Evolutionary conservation across 2,113 vertebrate genomes (phyloP), one percentile per base, ranked within the genome.

Genomic region (Diadophis punctatus): DNA sequence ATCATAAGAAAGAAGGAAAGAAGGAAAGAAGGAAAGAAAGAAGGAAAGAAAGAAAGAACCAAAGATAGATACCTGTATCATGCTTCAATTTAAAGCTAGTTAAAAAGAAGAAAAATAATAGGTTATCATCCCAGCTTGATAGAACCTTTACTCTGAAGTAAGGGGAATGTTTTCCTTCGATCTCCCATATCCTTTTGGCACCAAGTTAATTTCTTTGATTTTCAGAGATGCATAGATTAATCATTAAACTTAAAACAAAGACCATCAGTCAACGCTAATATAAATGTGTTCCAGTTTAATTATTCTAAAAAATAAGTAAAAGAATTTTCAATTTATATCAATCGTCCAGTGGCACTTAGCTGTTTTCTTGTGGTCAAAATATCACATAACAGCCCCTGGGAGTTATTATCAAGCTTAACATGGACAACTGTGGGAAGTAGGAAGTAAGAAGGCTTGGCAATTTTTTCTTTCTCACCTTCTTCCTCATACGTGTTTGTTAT

Each of bases 251-350:
- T 49, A 8, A 8, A 22, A 52, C 0, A 87, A 58, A 80, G 90
- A 90, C 88, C 86, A 43, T 43, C 22, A 43, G 1, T 43, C 22
- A 43, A 1, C 0, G 0, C 84, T 12, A 92, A 93, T 89, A 48
- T 55, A 91, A 95, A 86, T 1, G 5, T 0, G 0, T 49, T 4
- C 53, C 46, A 55, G 3, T 20, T 48, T 53, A 48, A 55, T 94
- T 55, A 7, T 91, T 90, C 51, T 48, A 43, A 60, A 90, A 94
- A 93, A 56, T 80, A 92, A 51, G 0, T 53, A 84, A 86, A 91
- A 86, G 39, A 87, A 18, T 14, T 93, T 4, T 91, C 10, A 55
- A 0, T 0, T 0, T 89, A 89, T 11, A 11, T 90, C 30, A 93
- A 86, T 22, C 14, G 0, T 52, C 27, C 39, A 89, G 2, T 14